Evolutionary conservation across 2,113 vertebrate genomes (phyloP), one percentile per base, ranked within the genome.

Genomic region (Mustela nigripes): DNA sequence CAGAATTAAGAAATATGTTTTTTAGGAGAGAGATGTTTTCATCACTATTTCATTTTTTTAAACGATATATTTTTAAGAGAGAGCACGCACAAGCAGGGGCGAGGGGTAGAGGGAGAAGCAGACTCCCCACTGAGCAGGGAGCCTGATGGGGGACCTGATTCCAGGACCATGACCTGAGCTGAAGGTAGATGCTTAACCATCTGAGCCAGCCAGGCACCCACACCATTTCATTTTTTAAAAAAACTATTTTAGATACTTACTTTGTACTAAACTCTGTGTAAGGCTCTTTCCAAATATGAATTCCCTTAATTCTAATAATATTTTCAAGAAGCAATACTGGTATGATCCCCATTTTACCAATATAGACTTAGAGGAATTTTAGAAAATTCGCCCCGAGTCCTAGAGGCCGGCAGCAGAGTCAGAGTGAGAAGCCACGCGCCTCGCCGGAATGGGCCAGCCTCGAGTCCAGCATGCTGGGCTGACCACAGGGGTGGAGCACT

Each of bases 1-100:
- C 81, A 91, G 62, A 94, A 96, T 83, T 79, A 92, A 58, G 58
- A 94, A 58, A 93, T n/a, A 36, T 48, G 9, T 83, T 91, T 78
- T 21, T 83, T 42, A 88, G 45, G 36, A 60, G 10, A 92, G 53
- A 62, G 15, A 91, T 60, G 22, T 79, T 91, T 90, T 58, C 14
- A 87, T 93, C 6, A 76, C 12, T 65, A 19, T 76, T 92, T 58
- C 26, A 50, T 62, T 62, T 62, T 82, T 65, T 7, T 7, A 15
- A 31, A 65, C 0, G 11, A 62, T 26, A 26, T 62, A 11, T 62
- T 62, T 62, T 62, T 26, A 24, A 16, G 31, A 67, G 63, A 0
- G 6, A 7, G 63, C 26, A 14, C 2, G 6, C 63, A 7, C 31
- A 33, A 67, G 28, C 31, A 7, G 63, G 63, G 28, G 31, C 2